Evolutionary conservation across 2,888 invertebrate genomes (phyloP).

Genomic region (Hypsopygia costalis): DNA sequence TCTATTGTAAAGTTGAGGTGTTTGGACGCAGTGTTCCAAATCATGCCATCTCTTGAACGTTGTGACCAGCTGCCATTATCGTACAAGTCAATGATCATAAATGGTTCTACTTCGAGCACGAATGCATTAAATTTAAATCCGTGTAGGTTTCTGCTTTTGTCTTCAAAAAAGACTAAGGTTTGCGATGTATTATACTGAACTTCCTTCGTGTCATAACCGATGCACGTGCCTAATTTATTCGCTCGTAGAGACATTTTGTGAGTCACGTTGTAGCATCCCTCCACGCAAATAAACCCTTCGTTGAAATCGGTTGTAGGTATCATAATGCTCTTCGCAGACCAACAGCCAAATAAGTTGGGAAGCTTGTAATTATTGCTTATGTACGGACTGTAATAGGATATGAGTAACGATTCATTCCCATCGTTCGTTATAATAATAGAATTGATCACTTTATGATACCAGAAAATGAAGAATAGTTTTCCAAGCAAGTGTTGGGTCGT

Average conservation of each 20-base stretch:
- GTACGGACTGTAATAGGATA: slow-evolving; percentile 39
- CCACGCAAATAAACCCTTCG: slow-evolving; percentile 34
- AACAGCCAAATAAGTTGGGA: slow-evolving; percentile 36
- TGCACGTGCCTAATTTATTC: slow-evolving; percentile 41
- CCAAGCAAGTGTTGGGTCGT: slow-evolving; percentile 24
- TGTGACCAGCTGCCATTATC: slow-evolving; percentile 35
- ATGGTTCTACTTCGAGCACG: slow-evolving; percentile 36
- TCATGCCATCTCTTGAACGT: slow-evolving; percentile 48
- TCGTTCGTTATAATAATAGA: slow-evolving; percentile 36
- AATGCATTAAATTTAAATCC: slow-evolving; percentile 36
- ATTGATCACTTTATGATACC: slow-evolving; percentile 39
- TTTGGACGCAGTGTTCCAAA: slow-evolving; percentile 54
- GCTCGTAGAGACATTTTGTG: slow-evolving; percentile 29
- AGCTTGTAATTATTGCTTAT: slow-evolving; percentile 29
- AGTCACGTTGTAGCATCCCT: slow-evolving; percentile 37
- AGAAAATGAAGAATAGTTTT: slow-evolving; percentile 40
- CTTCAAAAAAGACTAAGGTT: slow-evolving; percentile 31
- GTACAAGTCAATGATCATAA: slow-evolving; percentile 31
- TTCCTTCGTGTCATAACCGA: slow-evolving; percentile 33
- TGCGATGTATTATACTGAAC: slow-evolving; percentile 20
- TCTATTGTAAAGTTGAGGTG: slow-evolving; percentile 59
- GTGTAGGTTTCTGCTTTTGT: slow-evolving; percentile 41
- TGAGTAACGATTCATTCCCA: slow-evolving; percentile 16
- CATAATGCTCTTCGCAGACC: slow-evolving; percentile 33
- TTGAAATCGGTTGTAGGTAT: slow-evolving; percentile 28